A percentile compares a stretch with the other conserved stretches of the same genome.
phyloP scores from a whole-genome alignment of 2,113 vertebrate species.

The Todiramphus chloris region DNA sequence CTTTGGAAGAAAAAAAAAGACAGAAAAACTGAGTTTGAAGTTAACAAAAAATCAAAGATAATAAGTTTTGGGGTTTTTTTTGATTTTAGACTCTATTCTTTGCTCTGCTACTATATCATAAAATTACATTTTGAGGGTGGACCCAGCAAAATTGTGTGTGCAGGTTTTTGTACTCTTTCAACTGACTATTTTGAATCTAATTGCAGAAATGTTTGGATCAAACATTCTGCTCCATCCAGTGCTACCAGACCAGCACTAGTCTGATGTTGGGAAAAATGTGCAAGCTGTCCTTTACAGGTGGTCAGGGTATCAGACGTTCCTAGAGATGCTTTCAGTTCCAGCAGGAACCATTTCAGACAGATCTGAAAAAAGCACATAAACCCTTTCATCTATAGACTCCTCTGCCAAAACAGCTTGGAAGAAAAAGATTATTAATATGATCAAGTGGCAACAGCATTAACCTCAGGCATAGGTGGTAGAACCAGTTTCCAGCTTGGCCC shows the following conservation, averaged over 20 bases:
- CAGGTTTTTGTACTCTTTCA: background rate
- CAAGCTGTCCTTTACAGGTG: background rate
- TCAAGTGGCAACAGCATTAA: background rate
- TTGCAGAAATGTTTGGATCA: background rate
- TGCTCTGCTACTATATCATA: background rate
- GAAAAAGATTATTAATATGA: background rate
- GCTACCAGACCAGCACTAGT: background rate
- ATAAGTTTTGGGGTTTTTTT: background rate
- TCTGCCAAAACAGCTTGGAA: background rate
- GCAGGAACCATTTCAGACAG: background rate
- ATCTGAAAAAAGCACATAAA: background rate
- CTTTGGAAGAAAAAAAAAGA: background rate
- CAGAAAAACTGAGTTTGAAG: background rate
- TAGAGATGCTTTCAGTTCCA: background rate
- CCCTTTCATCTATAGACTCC: background rate
- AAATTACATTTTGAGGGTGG: background rate
- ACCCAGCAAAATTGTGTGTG: background rate
- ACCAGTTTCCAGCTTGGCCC: background rate
- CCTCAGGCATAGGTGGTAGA: rapidly evolving
- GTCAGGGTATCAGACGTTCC: background rate
- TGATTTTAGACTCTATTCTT: background rate
- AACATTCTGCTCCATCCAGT: background rate
- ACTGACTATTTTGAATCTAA: background rate
- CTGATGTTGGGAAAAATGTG: background rate
- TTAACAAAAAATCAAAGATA: background rate